A percentile compares a stretch with the other conserved stretches of the same genome.
Evolutionary conservation across 2,797 vertebrate genomes (phyloP).

Genomic region (Chelon auratus): DNA sequence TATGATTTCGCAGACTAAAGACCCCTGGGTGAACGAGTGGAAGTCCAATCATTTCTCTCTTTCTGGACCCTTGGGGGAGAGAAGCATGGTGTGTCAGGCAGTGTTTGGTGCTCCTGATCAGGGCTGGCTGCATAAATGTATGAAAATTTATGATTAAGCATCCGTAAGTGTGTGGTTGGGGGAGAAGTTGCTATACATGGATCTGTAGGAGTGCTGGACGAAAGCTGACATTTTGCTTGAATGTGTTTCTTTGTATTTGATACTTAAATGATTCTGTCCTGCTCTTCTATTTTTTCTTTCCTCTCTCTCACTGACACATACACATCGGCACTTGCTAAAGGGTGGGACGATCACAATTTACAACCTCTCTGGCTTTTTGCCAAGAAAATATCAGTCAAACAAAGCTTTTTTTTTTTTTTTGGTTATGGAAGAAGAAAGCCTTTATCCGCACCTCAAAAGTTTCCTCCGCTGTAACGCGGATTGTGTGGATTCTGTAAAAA

Average conservation of each 20-base stretch:
- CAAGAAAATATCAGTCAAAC: conserved; percentile 40
- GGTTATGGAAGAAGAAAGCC: neutral
- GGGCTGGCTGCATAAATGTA: conserved; percentile 7
- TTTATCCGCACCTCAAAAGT: conserved; percentile 19
- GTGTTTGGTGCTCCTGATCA: conserved; percentile 43
- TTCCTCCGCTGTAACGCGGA: conserved; percentile 2
- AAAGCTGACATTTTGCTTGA: conserved; percentile 10
- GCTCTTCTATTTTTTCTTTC: conserved; percentile 2
- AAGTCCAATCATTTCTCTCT: conserved; percentile 71
- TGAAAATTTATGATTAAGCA: conserved; percentile 49
- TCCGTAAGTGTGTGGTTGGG: conserved; percentile 13
- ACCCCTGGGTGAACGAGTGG: conserved; percentile 59
- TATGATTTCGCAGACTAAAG: conserved; percentile 69
- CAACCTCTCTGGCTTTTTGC: conserved; percentile 27
- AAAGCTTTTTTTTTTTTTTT: conserved; percentile 28
- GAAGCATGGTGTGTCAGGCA: conserved; percentile 37
- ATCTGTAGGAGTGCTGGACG: neutral
- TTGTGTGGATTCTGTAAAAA: conserved; percentile 25
- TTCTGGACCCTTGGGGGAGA: conserved; percentile 46
- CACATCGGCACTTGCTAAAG: conserved; percentile 15
- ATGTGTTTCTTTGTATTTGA: conserved; percentile 14
- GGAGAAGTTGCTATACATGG: neutral
- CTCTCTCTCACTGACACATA: conserved; percentile 4
- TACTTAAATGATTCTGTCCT: neutral
- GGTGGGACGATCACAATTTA: conserved; percentile 26